These are phyloP conservation scores for Ceratina japonica DNA, from an alignment of 1,140 invertebrate species.

Conservation along the genomic window DNA sequence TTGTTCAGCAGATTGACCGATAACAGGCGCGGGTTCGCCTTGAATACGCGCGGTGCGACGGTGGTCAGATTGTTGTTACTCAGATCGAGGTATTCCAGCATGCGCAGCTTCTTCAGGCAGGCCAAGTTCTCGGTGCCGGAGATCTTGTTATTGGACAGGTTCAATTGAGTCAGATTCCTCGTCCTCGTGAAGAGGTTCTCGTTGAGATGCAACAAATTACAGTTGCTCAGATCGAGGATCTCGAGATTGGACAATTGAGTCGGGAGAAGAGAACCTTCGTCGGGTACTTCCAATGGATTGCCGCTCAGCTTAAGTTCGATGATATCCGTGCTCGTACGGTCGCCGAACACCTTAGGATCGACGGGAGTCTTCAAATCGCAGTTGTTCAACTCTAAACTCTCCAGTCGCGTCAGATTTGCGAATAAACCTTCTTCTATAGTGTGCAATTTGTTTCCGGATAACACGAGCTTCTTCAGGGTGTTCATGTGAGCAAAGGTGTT, in stretches of 20 bases:
- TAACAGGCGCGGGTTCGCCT: constrained; percentile 80
- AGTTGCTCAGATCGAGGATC: constrained; percentile 84
- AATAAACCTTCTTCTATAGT: constrained; percentile 85
- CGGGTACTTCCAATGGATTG: constrained; percentile 84
- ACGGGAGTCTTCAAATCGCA: constrained; percentile 83
- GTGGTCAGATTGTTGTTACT: constrained; percentile 83
- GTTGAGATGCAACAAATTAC: constrained; percentile 82
- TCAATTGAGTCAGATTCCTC: constrained; percentile 83
- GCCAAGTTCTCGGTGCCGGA: constrained; percentile 78
- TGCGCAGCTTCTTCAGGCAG: constrained; percentile 81
- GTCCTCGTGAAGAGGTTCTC: constrained; percentile 82
- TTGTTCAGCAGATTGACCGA: constrained; percentile 84
- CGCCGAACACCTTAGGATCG: constrained; percentile 85
- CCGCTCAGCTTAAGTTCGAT: constrained; percentile 85
- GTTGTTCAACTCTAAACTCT: constrained; percentile 84
- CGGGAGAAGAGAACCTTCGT: constrained; percentile 81
- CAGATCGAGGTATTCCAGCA: constrained; percentile 83
- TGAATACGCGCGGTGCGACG: constrained; percentile 81
- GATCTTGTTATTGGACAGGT: constrained; percentile 83
- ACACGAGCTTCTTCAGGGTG: constrained; percentile 82
- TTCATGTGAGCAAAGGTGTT: constrained; percentile 86
- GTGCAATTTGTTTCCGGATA: constrained; percentile 85
- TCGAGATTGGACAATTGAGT: constrained; percentile 83
- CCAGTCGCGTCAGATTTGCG: constrained; percentile 83
- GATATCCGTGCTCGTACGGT: constrained; percentile 83